Percentiles rank a stretch among this genome's conserved stretches.
phyloP scores from a whole-genome alignment of 2,888 invertebrate genomes.

The Idaea dimidiata region DNA sequence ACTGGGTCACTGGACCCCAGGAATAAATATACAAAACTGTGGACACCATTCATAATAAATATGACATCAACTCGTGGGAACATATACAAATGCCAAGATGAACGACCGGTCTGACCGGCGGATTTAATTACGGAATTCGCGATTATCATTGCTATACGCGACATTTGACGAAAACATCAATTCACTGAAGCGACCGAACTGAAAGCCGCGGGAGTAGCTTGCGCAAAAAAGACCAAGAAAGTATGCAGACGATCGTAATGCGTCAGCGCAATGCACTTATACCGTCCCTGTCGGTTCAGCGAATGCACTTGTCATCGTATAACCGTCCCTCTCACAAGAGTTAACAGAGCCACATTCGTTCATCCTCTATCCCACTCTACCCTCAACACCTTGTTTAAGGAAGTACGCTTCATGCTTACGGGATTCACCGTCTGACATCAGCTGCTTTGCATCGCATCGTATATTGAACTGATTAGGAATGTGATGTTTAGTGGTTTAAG shows the following conservation, averaged over 20 bases:
- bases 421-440: constrained; percentile 49
- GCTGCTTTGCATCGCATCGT: constrained; percentile 66
- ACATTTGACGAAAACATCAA: constrained; percentile 50
- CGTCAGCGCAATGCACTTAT: constrained; percentile 74
- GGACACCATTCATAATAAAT: constrained; percentile 71
- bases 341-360: constrained; percentile 14
- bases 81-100: constrained; percentile 61
- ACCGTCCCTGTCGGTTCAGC: constrained; percentile 49
- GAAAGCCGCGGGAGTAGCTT: constrained; percentile 60
- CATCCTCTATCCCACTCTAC: constrained; percentile 33
- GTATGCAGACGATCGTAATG: constrained; percentile 66
- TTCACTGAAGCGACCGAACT: constrained; percentile 56
- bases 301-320: constrained; percentile 55
- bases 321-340: constrained; percentile 35
- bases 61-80: constrained; percentile 79
- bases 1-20: constrained; percentile 68
- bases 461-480: constrained; percentile 61
- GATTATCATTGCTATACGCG: constrained; percentile 64
- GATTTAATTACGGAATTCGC: constrained; percentile 63
- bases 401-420: constrained; percentile 62
- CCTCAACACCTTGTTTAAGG: constrained; percentile 58
- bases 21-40: constrained; percentile 32
- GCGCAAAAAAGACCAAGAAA: constrained; percentile 61
- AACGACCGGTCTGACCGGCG: constrained; percentile 65
- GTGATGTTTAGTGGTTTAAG: constrained; percentile 56